Evolutionary conservation across 2,888 invertebrate genomes (phyloP), one percentile per base, ranked within the genome.

Genomic region (Hydrotaea cyrtoneurina): DNA sequence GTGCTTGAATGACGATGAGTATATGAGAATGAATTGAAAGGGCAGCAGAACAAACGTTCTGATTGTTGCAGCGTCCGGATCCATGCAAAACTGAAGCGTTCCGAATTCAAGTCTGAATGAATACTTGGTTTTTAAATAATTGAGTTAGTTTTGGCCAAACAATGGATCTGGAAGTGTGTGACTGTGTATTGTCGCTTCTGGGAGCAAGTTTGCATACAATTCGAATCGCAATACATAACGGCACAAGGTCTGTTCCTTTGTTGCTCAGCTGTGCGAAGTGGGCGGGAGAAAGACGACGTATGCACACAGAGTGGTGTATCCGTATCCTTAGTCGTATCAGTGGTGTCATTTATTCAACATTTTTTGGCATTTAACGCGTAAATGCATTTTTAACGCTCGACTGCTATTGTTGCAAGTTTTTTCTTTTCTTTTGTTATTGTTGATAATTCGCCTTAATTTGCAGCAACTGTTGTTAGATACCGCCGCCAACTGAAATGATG

Each of bases 331-430:
- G 78, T 26, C 57, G 59, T 82, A 75, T 78, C 62, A 72, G 46
- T 62, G 71, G 71, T 72, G 75, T 64, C 80, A 78, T 80, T 84
- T 84, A 78, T 80, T 79, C 62, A 73, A 79, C 26, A 84, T 66
- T 80, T 74, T 53, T 85, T 79, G 53, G 84, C 81, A 82, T 85
- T 84, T 79, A 82, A 85, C 66, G 84, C 84, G 84, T 81, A 81
- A 85, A 78, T 85, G 81, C 81, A 81, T 85, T 81, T 85, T 79
- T 77, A 81, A 79, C 78, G 76, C 79, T 82, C 66, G 79, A 79
- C 64, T 85, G 76, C 76, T 55, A 66, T 76, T 81, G 72, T 76
- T 81, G 81, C 79, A 81, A 81, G 46, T 81, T 81, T 80, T 64
- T 55, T 31, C 3, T 7, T n/a, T 31, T 31, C 64, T 72, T 53